Conservation (phyloP, 2,797 vertebrate species). For the Coilia nasus region DNA sequence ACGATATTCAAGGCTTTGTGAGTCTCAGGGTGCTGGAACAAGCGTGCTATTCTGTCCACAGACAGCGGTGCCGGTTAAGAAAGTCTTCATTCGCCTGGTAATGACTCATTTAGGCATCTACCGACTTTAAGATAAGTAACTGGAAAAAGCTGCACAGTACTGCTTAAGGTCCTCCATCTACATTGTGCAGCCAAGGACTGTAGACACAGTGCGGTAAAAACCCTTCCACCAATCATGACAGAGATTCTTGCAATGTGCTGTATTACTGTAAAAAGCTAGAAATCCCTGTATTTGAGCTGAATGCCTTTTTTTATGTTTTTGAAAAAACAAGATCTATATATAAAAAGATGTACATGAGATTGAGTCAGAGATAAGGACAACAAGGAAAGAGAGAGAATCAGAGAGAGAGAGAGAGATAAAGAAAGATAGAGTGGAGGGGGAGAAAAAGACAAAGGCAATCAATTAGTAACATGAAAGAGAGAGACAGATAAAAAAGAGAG, state of each 20-base stretch:
- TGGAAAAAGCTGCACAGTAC: too few relatives aligned
- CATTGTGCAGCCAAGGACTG: neutral
- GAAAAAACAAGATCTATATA: neutral
- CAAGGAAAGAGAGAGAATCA: neutral
- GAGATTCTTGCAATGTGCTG: neutral
- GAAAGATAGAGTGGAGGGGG: neutral
- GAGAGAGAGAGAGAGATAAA: neutral
- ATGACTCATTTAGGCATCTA: too few relatives aligned
- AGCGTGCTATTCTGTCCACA: too few relatives aligned
- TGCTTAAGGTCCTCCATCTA: neutral
- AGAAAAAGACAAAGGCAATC: neutral
- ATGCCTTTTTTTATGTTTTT: neutral
- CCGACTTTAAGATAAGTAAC: too few relatives aligned
- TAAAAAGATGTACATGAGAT: neutral
- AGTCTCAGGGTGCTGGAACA: too few relatives aligned
- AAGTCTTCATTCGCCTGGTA: too few relatives aligned
- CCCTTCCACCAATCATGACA: neutral
- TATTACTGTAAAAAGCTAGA: neutral
- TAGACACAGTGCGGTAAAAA: neutral
- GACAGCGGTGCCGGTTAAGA: too few relatives aligned
- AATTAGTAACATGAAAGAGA: too few relatives aligned
- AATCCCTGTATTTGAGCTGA: neutral
- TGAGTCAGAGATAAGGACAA: neutral
- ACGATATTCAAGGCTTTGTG: too few relatives aligned
- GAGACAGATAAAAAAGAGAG: neutral